Percentiles rank a stretch among this genome's conserved stretches.
These are phyloP conservation scores for Budorcas taxicolor DNA, from an alignment of 2,113 vertebrate species.

Conservation along the genomic window DNA sequence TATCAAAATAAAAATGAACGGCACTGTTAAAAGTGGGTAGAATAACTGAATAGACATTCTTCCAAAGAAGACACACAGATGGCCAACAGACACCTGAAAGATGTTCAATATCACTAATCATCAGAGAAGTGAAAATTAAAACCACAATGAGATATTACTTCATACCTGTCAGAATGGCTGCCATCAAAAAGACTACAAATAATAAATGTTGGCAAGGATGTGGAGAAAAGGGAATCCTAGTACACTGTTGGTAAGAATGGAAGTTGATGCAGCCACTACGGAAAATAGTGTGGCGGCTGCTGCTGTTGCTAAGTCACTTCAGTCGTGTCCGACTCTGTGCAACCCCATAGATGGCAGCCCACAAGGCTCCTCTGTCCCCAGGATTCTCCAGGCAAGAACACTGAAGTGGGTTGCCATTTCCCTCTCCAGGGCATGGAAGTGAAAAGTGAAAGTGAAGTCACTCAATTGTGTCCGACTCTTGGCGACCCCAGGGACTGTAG, in stretches of 20 bases:
- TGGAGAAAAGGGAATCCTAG: neutral
- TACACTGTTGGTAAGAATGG: neutral
- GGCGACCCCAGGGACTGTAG: no score
- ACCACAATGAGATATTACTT: neutral
- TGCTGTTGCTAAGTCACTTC: no score
- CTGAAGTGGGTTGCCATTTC: no score
- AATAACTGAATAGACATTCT: neutral
- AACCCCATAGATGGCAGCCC: no score
- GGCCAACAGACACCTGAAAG: neutral
- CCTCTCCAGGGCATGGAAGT: no score
- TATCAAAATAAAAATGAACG: neutral
- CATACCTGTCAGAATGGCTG: neutral
- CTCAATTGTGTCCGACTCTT: no score
- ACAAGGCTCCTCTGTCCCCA: no score
- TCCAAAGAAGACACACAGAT: neutral
- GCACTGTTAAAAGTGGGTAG: neutral
- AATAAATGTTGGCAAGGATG: neutral
- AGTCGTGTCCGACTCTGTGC: rapidly evolving
- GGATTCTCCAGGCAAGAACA: no score
- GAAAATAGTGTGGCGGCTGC: neutral
- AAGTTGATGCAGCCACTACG: neutral
- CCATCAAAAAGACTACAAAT: neutral
- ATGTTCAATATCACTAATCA: neutral
- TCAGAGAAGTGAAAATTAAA: neutral
- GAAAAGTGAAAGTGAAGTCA: no score